Percentiles rank a stretch among this genome's conserved stretches.
These are phyloP conservation scores for Rugalucina vietnamica DNA, from an alignment of 2,888 invertebrate species.

Conservation along the genomic window DNA sequence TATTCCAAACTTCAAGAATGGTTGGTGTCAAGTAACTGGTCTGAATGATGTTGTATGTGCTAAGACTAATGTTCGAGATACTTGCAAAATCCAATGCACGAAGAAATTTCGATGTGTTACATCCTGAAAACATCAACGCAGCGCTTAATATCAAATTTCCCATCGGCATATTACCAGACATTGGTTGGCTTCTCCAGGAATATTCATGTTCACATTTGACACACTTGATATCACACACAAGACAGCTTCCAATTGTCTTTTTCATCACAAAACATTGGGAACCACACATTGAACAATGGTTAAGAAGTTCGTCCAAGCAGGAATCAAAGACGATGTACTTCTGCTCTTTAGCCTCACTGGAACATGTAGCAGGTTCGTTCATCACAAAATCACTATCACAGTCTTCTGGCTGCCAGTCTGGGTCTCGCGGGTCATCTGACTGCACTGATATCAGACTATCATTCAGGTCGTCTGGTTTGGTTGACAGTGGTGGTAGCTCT, in stretches of 20 bases:
- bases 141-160: not conserved
- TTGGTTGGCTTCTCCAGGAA: not conserved
- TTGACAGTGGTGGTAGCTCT: not conserved
- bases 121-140: not conserved
- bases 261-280: not conserved
- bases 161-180: not conserved
- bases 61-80: not conserved
- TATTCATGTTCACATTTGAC: not conserved
- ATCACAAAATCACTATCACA: not conserved
- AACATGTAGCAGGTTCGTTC: no score
- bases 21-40: not conserved
- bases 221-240: not conserved
- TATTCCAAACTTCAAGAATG: not conserved
- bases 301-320: not conserved
- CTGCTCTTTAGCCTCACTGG: not conserved
- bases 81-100: not conserved
- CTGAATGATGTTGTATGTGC: not conserved
- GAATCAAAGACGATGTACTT: not conserved
- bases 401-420: slow-evolving; percentile 3
- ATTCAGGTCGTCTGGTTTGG: not conserved
- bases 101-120: not conserved
- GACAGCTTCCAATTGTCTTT: not conserved
- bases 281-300: not conserved
- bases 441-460: not conserved
- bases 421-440: not conserved